Percentiles rank a stretch among this genome's conserved stretches.
Evolutionary conservation across 2,888 invertebrate genomes (phyloP).

Genomic region (Alloscopus bannaensis): DNA sequence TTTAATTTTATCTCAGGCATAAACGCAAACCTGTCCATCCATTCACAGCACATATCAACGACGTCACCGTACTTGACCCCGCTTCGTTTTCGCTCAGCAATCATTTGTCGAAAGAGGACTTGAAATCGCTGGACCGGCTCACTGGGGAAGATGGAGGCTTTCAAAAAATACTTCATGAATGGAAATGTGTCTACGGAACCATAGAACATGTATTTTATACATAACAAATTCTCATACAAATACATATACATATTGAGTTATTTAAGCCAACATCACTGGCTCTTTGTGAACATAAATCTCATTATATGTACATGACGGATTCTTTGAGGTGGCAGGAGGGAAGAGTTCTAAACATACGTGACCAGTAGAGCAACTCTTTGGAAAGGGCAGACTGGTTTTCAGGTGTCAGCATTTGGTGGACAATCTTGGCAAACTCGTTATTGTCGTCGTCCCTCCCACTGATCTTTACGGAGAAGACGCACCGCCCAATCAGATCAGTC

Average conservation of each 20-base stretch:
- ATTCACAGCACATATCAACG: constrained; percentile 44
- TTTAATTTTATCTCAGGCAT: no score
- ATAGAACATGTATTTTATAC: no score
- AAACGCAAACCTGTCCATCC: constrained; percentile 52
- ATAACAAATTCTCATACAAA: no score
- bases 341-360: no score
- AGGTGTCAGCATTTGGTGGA: no score
- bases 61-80: constrained; percentile 57
- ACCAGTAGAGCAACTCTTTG: no score
- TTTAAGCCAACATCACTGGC: no score
- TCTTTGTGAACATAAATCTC: no score
- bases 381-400: no score
- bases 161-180: constrained; percentile 35
- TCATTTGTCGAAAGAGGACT: constrained; percentile 44
- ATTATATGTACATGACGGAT: no score
- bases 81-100: constrained; percentile 42
- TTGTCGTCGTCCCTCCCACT: constrained; percentile 9
- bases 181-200: constrained; percentile 69
- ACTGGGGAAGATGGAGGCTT: neutral
- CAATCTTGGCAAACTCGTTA: constrained; percentile 53
- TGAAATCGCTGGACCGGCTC: constrained; percentile 40
- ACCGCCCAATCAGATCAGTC: constrained; percentile 56
- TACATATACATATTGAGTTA: no score
- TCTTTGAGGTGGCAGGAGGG: no score
- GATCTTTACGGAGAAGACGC: constrained; percentile 58